Percentiles rank a stretch among this genome's conserved stretches.
These are phyloP conservation scores for Drosophila takahashii DNA, from an alignment of 1,140 invertebrate genomes.

Conservation along the genomic window DNA sequence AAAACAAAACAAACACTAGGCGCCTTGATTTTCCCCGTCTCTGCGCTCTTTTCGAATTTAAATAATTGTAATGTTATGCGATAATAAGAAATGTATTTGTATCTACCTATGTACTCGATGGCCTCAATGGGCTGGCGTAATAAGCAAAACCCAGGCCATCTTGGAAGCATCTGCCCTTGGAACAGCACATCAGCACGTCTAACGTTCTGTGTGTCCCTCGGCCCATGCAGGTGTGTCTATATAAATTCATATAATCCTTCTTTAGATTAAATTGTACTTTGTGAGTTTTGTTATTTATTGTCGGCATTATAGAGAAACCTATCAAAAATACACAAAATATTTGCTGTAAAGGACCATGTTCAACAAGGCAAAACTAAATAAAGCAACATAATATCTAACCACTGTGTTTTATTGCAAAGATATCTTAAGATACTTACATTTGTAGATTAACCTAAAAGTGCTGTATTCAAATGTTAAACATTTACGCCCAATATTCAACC, in stretches of 20 bases:
- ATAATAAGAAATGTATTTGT: constrained; percentile 49
- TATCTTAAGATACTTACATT: too few species aligned
- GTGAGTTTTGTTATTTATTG: constrained; percentile 83
- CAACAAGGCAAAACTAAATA: constrained; percentile 76
- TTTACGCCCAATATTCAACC: too few species aligned
- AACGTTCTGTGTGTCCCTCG: constrained; percentile 56
- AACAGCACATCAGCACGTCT: constrained; percentile 48
- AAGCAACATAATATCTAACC: constrained; percentile 69
- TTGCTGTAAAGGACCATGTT: constrained; percentile 75
- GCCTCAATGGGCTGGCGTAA: constrained; percentile 28
- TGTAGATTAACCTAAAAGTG: too few species aligned
- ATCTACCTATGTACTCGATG: constrained; percentile 40
- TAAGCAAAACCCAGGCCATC: constrained; percentile 34
- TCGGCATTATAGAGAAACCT: constrained; percentile 73
- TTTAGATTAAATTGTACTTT: constrained; percentile 75
- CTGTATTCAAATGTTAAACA: too few species aligned
- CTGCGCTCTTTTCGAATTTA: constrained; percentile 81
- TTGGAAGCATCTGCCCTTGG: constrained; percentile 3
- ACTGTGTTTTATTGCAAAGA: not conserved
- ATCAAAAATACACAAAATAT: constrained; percentile 78
- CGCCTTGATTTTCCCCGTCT: constrained; percentile 61
- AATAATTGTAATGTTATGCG: constrained; percentile 73
- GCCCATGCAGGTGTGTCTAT: constrained; percentile 22
- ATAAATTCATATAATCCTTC: constrained; percentile 47
- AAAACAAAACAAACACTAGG: constrained; percentile 59